phyloP scores from a whole-genome alignment of 2,113 vertebrate species.

The Symphodus melops region DNA sequence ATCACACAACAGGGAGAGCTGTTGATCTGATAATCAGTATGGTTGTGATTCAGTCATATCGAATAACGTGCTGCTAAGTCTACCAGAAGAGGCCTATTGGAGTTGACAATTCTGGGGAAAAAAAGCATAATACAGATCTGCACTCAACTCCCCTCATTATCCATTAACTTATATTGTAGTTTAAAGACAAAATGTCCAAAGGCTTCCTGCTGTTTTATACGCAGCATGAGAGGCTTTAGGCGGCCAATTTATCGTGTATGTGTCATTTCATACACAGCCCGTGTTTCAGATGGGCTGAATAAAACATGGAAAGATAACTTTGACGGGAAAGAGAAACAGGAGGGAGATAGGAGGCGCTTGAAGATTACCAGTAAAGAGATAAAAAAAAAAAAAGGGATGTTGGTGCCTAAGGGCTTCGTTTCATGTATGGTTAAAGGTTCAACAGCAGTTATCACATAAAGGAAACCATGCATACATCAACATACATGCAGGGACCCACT shows the following conservation, averaged over 20 bases:
- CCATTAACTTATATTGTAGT: not conserved
- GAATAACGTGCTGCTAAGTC: not conserved
- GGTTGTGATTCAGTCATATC: too few relatives aligned
- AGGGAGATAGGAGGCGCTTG: conserved; percentile 35
- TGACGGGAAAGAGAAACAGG: conserved; percentile 46
- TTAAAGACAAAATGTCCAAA: conserved; percentile 38
- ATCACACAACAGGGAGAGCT: too few relatives aligned
- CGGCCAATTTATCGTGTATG: conserved; percentile 33
- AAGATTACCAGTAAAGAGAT: conserved; percentile 53
- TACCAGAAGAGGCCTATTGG: not conserved
- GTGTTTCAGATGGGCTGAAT: conserved; percentile 44
- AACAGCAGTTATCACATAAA: conserved; percentile 22
- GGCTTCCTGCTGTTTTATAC: conserved; percentile 14
- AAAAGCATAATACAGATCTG: not conserved
- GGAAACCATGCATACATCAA: not conserved
- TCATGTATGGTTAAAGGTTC: conserved; percentile 41
- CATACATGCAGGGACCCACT: conserved; percentile 3
- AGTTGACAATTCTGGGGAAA: not conserved
- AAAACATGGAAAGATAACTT: conserved; percentile 69
- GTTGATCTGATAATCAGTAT: too few relatives aligned
- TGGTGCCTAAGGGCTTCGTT: conserved; percentile 30
- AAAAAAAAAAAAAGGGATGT: conserved; percentile 3
- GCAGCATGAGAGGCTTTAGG: conserved; percentile 21
- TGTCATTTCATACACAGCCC: conserved; percentile 47
- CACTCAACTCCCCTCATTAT: conserved; percentile 25